phyloP scores from a whole-genome alignment of 2,888 invertebrate species.

The Archips crataeganus region DNA sequence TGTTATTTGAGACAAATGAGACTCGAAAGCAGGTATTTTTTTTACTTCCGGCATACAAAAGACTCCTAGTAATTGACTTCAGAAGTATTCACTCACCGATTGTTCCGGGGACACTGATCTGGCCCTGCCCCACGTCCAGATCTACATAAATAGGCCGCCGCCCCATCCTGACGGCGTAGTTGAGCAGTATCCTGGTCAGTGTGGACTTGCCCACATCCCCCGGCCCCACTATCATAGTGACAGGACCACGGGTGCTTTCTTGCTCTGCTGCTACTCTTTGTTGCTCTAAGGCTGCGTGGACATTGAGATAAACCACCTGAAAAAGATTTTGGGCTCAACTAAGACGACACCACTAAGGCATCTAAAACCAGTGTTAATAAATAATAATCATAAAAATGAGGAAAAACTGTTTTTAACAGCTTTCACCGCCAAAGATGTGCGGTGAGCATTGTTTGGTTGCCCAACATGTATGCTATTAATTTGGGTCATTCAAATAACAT shows the following conservation, averaged over 20 bases:
- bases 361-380: too few relatives aligned
- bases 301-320: slow-evolving; percentile 95
- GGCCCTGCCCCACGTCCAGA: slow-evolving; percentile 97
- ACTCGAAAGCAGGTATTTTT: too few relatives aligned
- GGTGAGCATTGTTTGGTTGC: background rate
- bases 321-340: slow-evolving; percentile 34
- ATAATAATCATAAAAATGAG: too few relatives aligned
- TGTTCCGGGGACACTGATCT: slow-evolving; percentile 96
- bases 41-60: too few relatives aligned
- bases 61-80: too few relatives aligned
- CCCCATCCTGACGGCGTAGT: slow-evolving; percentile 97
- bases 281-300: slow-evolving; percentile 97
- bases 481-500: background rate
- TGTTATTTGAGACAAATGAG: too few relatives aligned
- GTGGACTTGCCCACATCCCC: slow-evolving; percentile 99
- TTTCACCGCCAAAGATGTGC: too few relatives aligned
- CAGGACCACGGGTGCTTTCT: slow-evolving; percentile 91
- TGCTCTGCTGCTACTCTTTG: slow-evolving; percentile 93
- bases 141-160: slow-evolving; percentile 97
- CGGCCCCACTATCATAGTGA: slow-evolving; percentile 96
- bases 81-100: slow-evolving; percentile 84
- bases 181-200: slow-evolving; percentile 93
- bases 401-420: too few relatives aligned
- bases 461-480: background rate
- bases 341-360: too few relatives aligned